Evolutionary conservation across 2,888 invertebrate genomes (phyloP).

Genomic region (Lepidonotus clava): DNA sequence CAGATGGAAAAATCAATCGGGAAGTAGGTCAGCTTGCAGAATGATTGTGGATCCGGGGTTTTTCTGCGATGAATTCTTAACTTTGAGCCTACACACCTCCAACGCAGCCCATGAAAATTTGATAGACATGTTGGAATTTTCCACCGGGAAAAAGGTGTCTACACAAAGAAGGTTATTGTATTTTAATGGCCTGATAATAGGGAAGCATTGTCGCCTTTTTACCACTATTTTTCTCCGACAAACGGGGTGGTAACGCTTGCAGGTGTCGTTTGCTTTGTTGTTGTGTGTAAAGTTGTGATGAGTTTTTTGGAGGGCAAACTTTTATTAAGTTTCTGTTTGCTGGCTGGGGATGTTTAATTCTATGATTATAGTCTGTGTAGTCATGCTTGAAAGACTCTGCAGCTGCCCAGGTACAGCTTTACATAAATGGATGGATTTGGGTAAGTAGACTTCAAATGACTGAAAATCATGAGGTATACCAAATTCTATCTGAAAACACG

Average conservation of each 20-base stretch:
- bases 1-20: conserved; percentile 2
- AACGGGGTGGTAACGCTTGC: too few species aligned
- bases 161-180: background rate
- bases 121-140: background rate
- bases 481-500: too few species aligned
- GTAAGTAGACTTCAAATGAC: too few species aligned
- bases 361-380: too few species aligned
- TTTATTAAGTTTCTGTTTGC: background rate
- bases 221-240: background rate
- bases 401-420: too few species aligned
- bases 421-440: too few species aligned
- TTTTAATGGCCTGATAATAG: background rate
- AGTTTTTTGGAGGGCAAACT: too few species aligned
- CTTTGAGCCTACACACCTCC: too few species aligned
- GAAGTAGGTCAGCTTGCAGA: background rate
- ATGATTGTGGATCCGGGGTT: too few species aligned
- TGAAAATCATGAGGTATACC: too few species aligned
- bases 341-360: background rate
- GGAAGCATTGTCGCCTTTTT: background rate
- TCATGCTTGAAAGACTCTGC: too few species aligned
- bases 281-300: background rate
- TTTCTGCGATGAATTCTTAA: too few species aligned
- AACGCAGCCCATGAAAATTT: background rate
- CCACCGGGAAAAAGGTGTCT: background rate
- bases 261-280: background rate